A percentile compares a stretch with the other conserved stretches of the same genome.
These are phyloP conservation scores for Rhea americana DNA, from an alignment of 2,113 vertebrate genomes.

Conservation along the genomic window DNA sequence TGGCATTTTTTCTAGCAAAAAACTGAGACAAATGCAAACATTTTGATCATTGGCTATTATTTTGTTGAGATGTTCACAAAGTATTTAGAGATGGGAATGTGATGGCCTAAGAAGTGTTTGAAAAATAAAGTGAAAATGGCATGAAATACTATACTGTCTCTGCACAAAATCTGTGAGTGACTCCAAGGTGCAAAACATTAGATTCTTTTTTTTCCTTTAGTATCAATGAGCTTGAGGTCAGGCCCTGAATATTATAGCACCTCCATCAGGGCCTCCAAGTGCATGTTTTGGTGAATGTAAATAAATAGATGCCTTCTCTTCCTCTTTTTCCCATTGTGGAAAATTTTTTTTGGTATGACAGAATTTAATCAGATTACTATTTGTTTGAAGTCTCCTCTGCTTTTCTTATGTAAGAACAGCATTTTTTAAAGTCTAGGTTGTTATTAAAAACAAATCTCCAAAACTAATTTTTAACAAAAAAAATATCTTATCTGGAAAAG, in stretches of 20 bases:
- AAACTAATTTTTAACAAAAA: not conserved
- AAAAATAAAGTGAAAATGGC: not conserved
- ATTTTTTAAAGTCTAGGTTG: not conserved
- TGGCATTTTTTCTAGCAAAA: not conserved
- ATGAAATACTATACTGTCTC: not conserved
- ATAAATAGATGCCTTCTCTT: not conserved
- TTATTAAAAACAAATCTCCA: not conserved
- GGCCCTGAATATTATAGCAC: not conserved
- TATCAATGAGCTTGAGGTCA: accelerated
- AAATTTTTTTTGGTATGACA: not conserved
- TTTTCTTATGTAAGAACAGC: not conserved
- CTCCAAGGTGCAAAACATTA: not conserved
- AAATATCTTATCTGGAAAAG: not conserved
- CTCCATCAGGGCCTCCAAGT: not conserved
- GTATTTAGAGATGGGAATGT: not conserved
- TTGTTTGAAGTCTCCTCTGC: not conserved
- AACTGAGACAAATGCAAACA: not conserved
- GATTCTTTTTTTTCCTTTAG: not conserved
- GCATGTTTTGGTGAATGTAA: not conserved
- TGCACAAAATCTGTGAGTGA: not conserved
- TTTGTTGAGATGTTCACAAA: not conserved
- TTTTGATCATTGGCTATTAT: not conserved
- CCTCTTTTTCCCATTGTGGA: not conserved
- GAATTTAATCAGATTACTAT: not conserved
- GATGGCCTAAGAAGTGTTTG: not conserved